Evolutionary conservation across 37 sponge, comb jelly and placozoan species (phyloP), one percentile per base, ranked within the genome.

Genomic region (Haliclona indistincta): DNA sequence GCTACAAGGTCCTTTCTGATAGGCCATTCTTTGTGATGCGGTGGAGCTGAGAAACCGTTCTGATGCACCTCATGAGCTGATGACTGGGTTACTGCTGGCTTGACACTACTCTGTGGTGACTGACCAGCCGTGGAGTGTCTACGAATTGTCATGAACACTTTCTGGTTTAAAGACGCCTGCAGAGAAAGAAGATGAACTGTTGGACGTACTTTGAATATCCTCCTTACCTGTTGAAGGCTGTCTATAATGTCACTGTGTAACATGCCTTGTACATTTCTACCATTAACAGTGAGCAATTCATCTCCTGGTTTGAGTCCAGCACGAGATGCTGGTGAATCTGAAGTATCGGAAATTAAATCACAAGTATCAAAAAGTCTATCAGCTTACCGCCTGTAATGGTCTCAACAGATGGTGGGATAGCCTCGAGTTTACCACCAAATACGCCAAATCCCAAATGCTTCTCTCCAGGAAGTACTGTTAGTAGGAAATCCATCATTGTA

Each of bases 261-360:
- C 51, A 62, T 47, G 4, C 25, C 36, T 38, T 35, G 8, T 32
- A 45, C 2, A 1, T 43, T 13, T 8, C 0, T 30, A 23, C 32
- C 38, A 38, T 78, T 67, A 44, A 78, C 38, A 1, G 41, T 1
- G 2, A 78, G 6, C 51, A 78, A 34, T 25, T 51, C 43, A 49
- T 78, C 79, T 4, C 56, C 68, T 34, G 43, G 17, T 33, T 47
- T 43, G 15, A 78, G 22, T 23, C 52, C 68, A 15, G 33, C n/a
- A 10, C 79, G 54, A 23, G 68, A 35, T 11, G 79, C 79, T 22
- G 79, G 38, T 6, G 56, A 38, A 6, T 42, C 79, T 78, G 68
- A 29, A n/a, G 6, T 5, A 15, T 42, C 3, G 4, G 4, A 65
- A 15, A 11, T 61, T 10, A 26, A 61, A 10, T 22, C 56, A 52